Evolutionary conservation across 64 coral and sea anemone species (phyloP).

Genomic region (Anthopleura sola): DNA sequence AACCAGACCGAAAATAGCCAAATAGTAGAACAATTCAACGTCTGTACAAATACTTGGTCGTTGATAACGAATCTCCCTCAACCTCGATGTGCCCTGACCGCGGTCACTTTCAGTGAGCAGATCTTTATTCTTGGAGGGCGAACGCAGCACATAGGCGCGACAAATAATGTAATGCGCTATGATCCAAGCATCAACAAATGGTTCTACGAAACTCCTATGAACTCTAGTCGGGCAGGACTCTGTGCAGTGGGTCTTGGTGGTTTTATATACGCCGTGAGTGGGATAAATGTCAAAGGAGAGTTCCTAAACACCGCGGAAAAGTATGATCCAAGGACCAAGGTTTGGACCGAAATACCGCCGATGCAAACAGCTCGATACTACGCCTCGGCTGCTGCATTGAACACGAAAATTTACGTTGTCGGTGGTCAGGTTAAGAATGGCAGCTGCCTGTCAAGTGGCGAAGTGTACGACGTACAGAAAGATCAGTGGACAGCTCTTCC

Average conservation of each 20-base stretch:
- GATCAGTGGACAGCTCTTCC: slow-evolving; percentile 49
- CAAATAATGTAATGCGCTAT: slow-evolving; percentile 50
- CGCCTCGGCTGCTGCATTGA: slow-evolving; percentile 30
- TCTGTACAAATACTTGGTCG: slow-evolving; percentile 43
- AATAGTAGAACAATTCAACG: slow-evolving; percentile 54
- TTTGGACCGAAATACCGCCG: slow-evolving; percentile 19
- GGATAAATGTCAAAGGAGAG: slow-evolving; percentile 43
- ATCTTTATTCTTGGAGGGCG: slow-evolving; percentile 62
- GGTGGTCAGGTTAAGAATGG: slow-evolving; percentile 47
- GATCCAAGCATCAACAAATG: slow-evolving; percentile 53
- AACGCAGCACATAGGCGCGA: slow-evolving; percentile 19
- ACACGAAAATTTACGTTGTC: slow-evolving; percentile 59
- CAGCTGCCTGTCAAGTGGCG: slow-evolving; percentile 34
- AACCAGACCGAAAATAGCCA: slow-evolving; percentile 47
- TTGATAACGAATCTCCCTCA: slow-evolving; percentile 40
- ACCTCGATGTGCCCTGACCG: slow-evolving; percentile 20
- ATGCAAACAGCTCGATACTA: slow-evolving; percentile 40
- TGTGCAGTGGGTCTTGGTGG: slow-evolving; percentile 22
- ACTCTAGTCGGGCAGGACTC: slow-evolving; percentile 36
- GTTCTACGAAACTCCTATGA: slow-evolving; percentile 52
- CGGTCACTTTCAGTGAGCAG: slow-evolving; percentile 45
- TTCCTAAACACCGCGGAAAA: slow-evolving; percentile 51
- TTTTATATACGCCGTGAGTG: slow-evolving; percentile 38
- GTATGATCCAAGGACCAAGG: slow-evolving; percentile 30
- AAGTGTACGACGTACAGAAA: slow-evolving; percentile 28